Base-by-base conservation (phyloP, 1,140 invertebrate genomes). In the Amyelois transitella region DNA sequence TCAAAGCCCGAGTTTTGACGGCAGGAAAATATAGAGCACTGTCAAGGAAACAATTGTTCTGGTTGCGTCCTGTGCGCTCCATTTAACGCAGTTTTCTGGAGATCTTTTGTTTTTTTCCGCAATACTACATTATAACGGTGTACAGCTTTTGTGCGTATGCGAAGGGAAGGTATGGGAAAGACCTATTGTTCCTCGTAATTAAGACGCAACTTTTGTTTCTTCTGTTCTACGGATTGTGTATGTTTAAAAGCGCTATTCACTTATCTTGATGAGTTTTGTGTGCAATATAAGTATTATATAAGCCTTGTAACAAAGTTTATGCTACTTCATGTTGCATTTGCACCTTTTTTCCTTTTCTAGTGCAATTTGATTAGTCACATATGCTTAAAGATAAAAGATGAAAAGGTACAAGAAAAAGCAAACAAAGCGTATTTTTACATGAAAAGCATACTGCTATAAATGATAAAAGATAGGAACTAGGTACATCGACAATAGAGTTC, bases 1-100 rank as follows among this genome's bases (percentile, higher is more conserved):
- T 75, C 69, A 76, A 69, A 72, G 62, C 53, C 62, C 61, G 61
- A 59, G 65, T 64, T 74, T 61, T 66, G 60, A 71, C 71, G 65
- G 69, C 62, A 67, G 65, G 60, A 53, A 66, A 74, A 77, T 72
- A 63, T 75, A 47, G 60, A 72, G 58, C 68, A 52, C 18, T 32
- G 47, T 43, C 57, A 55, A 66, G 53, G 63, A 64, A 66, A 62
- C 79, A 72, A 77, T 78, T 75, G 68, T 63, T n/a, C 32, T 51
- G 19, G 48, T 43, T 55, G 60, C 55, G 55, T 60, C 59, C 56
- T 51, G 66, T 53, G 63, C 50, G 52, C 66, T 60, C 61, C 55
- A 60, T 61, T 66, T 64, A 69, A 45, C 20, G 20, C 62, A 60
- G 61, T 72, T 74, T 65, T 55, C 53, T 65, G 56, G 55, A 66